Evolutionary conservation across 2,113 vertebrate genomes (phyloP).

Genomic region (Cheirogaleus medius): DNA sequence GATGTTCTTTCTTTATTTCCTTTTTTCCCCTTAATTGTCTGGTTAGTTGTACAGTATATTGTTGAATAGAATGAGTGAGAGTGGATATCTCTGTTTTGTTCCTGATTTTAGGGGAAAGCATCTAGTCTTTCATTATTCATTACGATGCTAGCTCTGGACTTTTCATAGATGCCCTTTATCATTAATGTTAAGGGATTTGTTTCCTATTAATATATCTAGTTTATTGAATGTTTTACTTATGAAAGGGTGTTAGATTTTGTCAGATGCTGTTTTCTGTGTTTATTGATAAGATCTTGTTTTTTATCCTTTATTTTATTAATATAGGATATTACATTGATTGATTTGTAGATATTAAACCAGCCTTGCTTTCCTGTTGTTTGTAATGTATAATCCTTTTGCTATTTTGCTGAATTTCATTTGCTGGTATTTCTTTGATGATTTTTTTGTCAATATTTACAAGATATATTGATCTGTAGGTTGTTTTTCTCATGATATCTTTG

Average conservation of each 20-base stretch:
- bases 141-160: not conserved
- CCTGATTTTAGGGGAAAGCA: not conserved
- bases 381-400: not conserved
- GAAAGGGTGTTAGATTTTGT: not conserved
- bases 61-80: not conserved
- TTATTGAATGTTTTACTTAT: not conserved
- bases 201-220: not conserved
- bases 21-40: not conserved
- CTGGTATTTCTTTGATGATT: conserved; percentile 9
- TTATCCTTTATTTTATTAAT: conserved; percentile 1
- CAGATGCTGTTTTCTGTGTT: not conserved
- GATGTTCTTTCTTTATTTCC: not conserved
- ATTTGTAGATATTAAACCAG: conserved; percentile 18
- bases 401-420: conserved; percentile 34
- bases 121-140: not conserved
- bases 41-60: not conserved
- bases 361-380: not conserved
- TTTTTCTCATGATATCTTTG: not conserved
- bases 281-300: not conserved
- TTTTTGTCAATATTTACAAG: not conserved
- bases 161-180: not conserved
- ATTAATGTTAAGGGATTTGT: no score
- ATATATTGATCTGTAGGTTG: not conserved
- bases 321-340: not conserved
- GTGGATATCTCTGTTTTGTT: not conserved